phyloP scores from a whole-genome alignment of 2,797 vertebrate species.

The Amphiprion clarkii region DNA sequence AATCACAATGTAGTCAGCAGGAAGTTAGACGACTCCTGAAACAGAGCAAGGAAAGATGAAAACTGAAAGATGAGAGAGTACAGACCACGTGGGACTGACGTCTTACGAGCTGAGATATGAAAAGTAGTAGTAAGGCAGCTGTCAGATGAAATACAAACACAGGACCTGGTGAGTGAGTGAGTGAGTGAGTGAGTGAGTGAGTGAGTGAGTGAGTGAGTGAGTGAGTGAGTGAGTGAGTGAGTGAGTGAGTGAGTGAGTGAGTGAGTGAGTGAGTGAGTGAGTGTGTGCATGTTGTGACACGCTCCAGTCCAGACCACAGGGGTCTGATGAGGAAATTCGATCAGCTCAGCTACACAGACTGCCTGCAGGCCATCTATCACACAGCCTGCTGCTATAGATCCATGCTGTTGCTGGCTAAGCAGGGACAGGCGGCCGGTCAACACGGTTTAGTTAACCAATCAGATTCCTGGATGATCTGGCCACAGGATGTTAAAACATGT shows the following conservation, averaged over 20 bases:
- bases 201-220: not conserved
- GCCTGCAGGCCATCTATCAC: slow-evolving; percentile 64
- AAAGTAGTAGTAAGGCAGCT: slow-evolving; percentile 81
- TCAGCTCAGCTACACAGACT: slow-evolving; percentile 63
- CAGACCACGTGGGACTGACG: slow-evolving; percentile 61
- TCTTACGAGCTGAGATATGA: slow-evolving; percentile 70
- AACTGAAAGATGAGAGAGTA: slow-evolving; percentile 40
- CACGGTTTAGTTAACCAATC: slow-evolving; percentile 40
- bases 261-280: not conserved
- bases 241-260: too few species aligned
- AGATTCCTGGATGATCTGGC: slow-evolving; percentile 22
- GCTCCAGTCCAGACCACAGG: slow-evolving; percentile 61
- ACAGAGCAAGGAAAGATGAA: slow-evolving; percentile 35
- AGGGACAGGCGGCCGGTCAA: slow-evolving; percentile 35
- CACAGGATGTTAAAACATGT: slow-evolving; percentile 30
- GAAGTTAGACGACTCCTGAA: slow-evolving; percentile 47
- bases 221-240: not conserved
- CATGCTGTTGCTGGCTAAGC: slow-evolving; percentile 34
- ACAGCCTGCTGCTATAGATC: slow-evolving; percentile 60
- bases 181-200: too few species aligned
- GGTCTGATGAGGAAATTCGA: slow-evolving; percentile 73
- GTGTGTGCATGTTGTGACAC: slow-evolving; percentile 57
- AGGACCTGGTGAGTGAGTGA: slow-evolving; percentile 41
- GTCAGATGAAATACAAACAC: slow-evolving; percentile 79
- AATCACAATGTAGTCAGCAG: slow-evolving; percentile 39